Evolutionary conservation across 2,797 vertebrate species (phyloP).

Genomic region (Allobates femoralis): DNA sequence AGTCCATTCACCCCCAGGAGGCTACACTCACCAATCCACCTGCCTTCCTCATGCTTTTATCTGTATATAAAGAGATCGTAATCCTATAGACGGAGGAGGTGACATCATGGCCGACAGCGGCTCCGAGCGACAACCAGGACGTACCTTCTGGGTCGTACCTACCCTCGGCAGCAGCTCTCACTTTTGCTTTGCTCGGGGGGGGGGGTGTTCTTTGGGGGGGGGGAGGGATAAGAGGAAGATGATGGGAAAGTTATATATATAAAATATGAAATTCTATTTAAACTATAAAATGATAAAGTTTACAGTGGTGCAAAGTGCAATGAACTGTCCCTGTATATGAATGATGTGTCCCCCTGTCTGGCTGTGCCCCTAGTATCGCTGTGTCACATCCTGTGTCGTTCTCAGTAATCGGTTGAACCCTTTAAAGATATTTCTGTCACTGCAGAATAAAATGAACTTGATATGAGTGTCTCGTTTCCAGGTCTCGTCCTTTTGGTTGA

Average conservation of each 20-base stretch:
- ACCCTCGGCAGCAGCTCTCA: background rate
- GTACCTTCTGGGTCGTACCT: background rate
- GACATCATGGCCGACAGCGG: slow-evolving; percentile 80
- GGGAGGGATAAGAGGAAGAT: slow-evolving; percentile 48
- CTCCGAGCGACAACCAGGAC: background rate
- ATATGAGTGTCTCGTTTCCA: slow-evolving; percentile 72
- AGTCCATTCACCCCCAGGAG: background rate
- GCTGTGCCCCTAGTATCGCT: slow-evolving; percentile 94
- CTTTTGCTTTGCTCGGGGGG: background rate
- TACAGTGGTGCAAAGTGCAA: slow-evolving; percentile 89
- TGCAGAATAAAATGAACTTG: slow-evolving; percentile 90
- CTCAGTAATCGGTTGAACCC: slow-evolving; percentile 87
- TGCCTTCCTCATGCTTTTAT: slow-evolving; percentile 60
- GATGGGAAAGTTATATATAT: slow-evolving; percentile 71
- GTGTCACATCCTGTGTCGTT: slow-evolving; percentile 97
- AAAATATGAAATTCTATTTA: slow-evolving; percentile 66
- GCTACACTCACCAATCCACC: background rate
- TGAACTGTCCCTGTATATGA: slow-evolving; percentile 88
- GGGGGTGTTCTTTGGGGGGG: slow-evolving; percentile 68
- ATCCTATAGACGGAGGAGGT: slow-evolving; percentile 74
- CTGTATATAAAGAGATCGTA: slow-evolving; percentile 62
- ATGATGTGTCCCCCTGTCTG: slow-evolving; percentile 96
- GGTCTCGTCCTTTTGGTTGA: background rate
- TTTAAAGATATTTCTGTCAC: slow-evolving; percentile 93
- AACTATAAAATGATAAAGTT: slow-evolving; percentile 75